Conservation (phyloP, 2,888 invertebrate genomes). For the Hofmannophila pseudospretella region DNA sequence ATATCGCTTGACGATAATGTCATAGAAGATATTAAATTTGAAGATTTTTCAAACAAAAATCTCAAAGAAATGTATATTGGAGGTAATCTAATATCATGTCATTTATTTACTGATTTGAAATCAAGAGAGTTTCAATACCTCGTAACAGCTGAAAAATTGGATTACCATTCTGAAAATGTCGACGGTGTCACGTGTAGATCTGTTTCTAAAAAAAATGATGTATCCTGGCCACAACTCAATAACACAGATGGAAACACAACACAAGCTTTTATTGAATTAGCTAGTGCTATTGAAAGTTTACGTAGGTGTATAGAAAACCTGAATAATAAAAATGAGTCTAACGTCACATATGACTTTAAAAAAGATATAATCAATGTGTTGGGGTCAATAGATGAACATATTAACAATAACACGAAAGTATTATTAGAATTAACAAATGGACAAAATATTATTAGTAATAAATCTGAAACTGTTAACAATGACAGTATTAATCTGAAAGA, state of each 20-base stretch:
- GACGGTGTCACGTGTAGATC: constrained; percentile 29
- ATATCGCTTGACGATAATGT: constrained; percentile 20
- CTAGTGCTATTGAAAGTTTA: neutral
- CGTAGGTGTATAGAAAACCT: neutral
- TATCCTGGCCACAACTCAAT: neutral
- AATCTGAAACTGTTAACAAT: no score
- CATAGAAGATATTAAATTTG: constrained; percentile 14
- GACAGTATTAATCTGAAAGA: neutral
- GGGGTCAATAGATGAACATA: neutral
- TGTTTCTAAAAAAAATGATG: constrained; percentile 13
- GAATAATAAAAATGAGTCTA: neutral
- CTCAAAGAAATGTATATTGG: constrained; percentile 18
- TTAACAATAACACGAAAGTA: no score
- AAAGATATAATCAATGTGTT: neutral
- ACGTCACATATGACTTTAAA: neutral
- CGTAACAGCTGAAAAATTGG: constrained; percentile 19
- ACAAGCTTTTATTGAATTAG: neutral
- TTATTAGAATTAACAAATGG: neutral
- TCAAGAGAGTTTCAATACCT: constrained; percentile 4
- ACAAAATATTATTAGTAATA: neutral
- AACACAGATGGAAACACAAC: neutral
- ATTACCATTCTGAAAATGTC: constrained; percentile 24
- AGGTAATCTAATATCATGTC: constrained; percentile 21
- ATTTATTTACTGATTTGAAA: constrained; percentile 16
- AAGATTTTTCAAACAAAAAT: constrained; percentile 12